Percentiles rank a stretch among this genome's conserved stretches.
phyloP scores from a whole-genome alignment of 2,113 vertebrate genomes.

The Epinephelus cyanopodus region DNA sequence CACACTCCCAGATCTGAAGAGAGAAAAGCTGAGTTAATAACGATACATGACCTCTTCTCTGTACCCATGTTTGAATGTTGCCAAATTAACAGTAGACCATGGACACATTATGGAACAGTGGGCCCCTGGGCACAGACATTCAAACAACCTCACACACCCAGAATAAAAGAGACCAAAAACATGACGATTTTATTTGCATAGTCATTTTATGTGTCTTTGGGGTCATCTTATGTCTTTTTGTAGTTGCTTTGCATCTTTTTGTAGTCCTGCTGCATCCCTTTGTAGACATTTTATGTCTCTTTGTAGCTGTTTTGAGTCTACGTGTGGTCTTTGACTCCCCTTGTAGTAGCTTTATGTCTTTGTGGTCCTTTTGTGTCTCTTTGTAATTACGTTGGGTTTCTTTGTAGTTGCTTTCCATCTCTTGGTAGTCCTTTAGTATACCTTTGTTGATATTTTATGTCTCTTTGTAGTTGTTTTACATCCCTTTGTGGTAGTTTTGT shows the following conservation, averaged over 20 bases:
- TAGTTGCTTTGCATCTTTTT: neutral
- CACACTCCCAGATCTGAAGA: conserved; percentile 94
- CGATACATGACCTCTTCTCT: neutral
- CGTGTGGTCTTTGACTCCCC: neutral
- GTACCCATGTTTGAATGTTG: neutral
- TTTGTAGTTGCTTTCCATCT: neutral
- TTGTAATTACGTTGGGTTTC: neutral
- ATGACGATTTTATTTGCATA: too few species aligned
- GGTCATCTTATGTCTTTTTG: too few species aligned
- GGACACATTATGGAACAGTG: neutral
- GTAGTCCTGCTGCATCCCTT: neutral
- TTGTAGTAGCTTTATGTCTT: neutral
- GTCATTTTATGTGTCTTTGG: too few species aligned
- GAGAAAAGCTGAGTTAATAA: conserved; percentile 36
- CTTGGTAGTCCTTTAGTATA: neutral
- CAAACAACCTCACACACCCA: neutral
- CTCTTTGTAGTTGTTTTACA: neutral
- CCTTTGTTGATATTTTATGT: neutral
- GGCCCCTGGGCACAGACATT: neutral
- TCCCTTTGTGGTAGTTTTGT: neutral
- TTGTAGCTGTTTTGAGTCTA: neutral
- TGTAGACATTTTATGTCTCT: neutral
- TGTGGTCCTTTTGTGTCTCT: neutral
- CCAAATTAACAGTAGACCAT: conserved; percentile 2
- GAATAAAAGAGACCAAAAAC: neutral